A percentile compares a stretch with the other conserved stretches of the same genome.
These are phyloP conservation scores for Cephus spinipes DNA, from an alignment of 2,888 invertebrate genomes.

Conservation along the genomic window DNA sequence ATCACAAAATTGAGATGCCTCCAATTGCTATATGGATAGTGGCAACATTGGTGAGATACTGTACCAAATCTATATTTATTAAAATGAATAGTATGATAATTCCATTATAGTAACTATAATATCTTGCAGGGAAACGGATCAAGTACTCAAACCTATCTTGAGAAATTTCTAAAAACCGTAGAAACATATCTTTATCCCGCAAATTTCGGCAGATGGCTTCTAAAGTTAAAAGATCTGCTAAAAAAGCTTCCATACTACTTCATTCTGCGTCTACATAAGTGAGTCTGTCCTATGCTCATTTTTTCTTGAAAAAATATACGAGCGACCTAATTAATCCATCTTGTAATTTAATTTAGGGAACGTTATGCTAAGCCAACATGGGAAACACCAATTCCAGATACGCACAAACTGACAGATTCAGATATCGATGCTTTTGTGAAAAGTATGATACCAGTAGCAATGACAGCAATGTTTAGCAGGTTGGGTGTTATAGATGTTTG, in stretches of 20 bases:
- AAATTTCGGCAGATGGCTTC: constrained; percentile 85
- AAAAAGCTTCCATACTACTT: constrained; percentile 77
- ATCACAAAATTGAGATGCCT: constrained; percentile 68
- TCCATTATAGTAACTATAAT: neutral
- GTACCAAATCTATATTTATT: constrained; percentile 12
- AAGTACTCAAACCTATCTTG: constrained; percentile 77
- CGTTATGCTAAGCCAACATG: constrained; percentile 75
- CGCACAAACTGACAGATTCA: constrained; percentile 79
- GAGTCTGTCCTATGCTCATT: constrained; percentile 26
- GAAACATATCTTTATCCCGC: constrained; percentile 93
- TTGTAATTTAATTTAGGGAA: constrained; percentile 68
- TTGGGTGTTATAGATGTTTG: constrained; percentile 74
- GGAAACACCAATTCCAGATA: constrained; percentile 77
- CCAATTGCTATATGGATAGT: constrained; percentile 69
- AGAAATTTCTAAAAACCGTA: constrained; percentile 83
- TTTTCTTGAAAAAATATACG: neutral
- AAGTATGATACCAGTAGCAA: constrained; percentile 78
- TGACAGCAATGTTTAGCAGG: constrained; percentile 85
- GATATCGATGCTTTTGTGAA: constrained; percentile 87
- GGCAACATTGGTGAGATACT: constrained; percentile 67
- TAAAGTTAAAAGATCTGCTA: constrained; percentile 75
- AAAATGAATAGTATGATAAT: neutral
- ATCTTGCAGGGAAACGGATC: constrained; percentile 74
- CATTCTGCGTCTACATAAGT: constrained; percentile 70
- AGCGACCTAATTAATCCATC: neutral